A percentile compares a stretch with the other conserved stretches of the same genome.
Conservation (phyloP, 1,140 invertebrate genomes). For the Araneus ventricosus region DNA sequence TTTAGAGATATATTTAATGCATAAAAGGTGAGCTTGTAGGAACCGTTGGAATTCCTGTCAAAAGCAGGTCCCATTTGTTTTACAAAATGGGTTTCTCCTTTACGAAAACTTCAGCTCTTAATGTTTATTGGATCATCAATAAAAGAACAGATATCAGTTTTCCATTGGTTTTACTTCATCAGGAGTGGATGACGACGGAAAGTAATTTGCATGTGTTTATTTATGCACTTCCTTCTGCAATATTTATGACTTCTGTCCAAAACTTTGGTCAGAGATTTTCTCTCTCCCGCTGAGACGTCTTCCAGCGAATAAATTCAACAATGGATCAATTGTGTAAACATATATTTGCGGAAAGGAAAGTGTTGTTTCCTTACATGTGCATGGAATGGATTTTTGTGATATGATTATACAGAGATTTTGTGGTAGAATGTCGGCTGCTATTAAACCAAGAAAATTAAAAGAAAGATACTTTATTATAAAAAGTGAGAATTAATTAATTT, state of each 20-base stretch:
- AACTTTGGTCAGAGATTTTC: background rate
- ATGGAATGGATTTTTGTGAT: no score
- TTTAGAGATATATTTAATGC: no score
- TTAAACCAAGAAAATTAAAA: no score
- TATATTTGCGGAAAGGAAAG: no score
- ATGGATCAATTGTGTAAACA: background rate
- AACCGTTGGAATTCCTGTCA: background rate
- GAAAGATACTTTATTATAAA: no score
- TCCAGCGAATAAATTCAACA: no score
- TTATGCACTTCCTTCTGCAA: background rate
- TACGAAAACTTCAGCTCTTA: slow-evolving; percentile 14
- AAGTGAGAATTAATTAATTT: no score
- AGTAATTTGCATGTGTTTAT: slow-evolving; percentile 38
- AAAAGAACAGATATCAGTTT: slow-evolving; percentile 42
- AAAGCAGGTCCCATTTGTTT: slow-evolving; percentile 24
- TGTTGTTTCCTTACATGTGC: no score
- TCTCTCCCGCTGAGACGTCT: background rate
- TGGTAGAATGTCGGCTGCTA: no score
- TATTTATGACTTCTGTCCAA: background rate
- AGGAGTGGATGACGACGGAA: background rate
- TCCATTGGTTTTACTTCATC: background rate
- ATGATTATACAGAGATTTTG: no score
- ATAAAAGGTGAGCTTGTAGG: no score
- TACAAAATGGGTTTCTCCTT: slow-evolving; percentile 19
- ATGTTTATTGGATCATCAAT: slow-evolving; percentile 44